phyloP scores from a whole-genome alignment of 1,140 invertebrate genomes.

The Bombus confusus region DNA sequence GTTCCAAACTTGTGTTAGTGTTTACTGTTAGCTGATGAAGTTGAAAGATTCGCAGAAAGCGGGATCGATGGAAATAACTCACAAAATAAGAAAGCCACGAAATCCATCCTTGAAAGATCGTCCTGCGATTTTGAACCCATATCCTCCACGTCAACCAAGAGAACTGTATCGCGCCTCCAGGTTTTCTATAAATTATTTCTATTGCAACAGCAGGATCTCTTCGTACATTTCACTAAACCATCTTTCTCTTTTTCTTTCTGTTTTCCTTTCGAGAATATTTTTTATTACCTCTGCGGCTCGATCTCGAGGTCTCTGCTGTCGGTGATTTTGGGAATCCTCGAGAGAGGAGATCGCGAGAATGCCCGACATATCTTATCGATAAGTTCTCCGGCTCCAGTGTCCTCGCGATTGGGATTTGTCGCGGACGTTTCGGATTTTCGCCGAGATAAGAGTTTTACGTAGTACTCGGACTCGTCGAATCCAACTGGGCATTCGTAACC shows the following conservation, averaged over 20 bases:
- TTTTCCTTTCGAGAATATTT: not conserved
- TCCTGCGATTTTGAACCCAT: slow-evolving; percentile 48
- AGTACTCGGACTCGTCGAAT: slow-evolving; percentile 68
- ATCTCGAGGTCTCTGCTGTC: not conserved
- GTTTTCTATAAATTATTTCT: slow-evolving; percentile 35
- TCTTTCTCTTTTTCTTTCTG: not conserved
- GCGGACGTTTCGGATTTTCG: not conserved
- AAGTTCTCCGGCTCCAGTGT: not conserved
- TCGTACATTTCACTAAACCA: not conserved
- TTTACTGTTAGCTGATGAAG: too few species aligned
- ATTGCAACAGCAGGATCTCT: not conserved
- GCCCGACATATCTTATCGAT: slow-evolving; percentile 33
- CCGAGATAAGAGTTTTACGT: slow-evolving; percentile 58
- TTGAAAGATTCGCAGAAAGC: too few species aligned
- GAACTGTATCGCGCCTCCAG: slow-evolving; percentile 54
- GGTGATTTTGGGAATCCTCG: slow-evolving; percentile 20
- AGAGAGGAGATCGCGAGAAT: slow-evolving; percentile 44
- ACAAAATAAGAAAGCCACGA: slow-evolving; percentile 62
- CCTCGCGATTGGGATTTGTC: not conserved
- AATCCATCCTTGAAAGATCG: slow-evolving; percentile 50
- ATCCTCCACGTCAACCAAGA: slow-evolving; percentile 66
- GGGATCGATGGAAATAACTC: not conserved
- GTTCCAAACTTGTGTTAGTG: too few species aligned
- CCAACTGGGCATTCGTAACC: slow-evolving; percentile 58
- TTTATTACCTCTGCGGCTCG: slow-evolving; percentile 35